Evolutionary conservation across 2,888 invertebrate genomes (phyloP), one percentile per base, ranked within the genome.

Genomic region (Apodemia hepburni): DNA sequence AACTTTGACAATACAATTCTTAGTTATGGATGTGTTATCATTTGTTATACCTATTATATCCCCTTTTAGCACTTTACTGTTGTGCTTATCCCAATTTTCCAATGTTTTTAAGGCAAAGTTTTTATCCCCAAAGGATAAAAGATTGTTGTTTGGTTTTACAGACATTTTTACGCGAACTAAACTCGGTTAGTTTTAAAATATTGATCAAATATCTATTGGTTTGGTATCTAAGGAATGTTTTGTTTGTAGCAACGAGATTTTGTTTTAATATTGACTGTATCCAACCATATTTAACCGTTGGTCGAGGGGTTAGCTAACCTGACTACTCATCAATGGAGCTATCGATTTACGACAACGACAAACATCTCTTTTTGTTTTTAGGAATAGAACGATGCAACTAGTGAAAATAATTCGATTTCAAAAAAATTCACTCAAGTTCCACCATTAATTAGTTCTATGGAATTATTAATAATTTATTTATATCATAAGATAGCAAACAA

Each of bases 1-100:
- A 0, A 90, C 89, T 76, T 90, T 90, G 1, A 90, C 73, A 9
- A 91, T 89, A 65, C 87, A 82, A 71, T 89, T 90, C 68, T 89
- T 89, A 0, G 87, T 90, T 17, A 84, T 82, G 0, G 87, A 82
- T 0, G 89, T 88, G 69, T 89, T 90, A 1, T 79, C 70, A 54
- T 90, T 87, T 0, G 88, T 90, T n/a, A 75, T 78, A 2, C 78
- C 76, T 15, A 90, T 85, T 12, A 90, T 88, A 22, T 87, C 87
- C 0, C 89, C 91, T 79, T 85, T 87, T 0, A 91, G 64, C 1
- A 90, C 77, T 17, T 75, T 68, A 67, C 74, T 71, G 66, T 90
- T 91, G 66, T 91, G 87, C 11, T 82, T 79, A 29, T 86, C 81
- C 90, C 91, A 91, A 60, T 82, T 78, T 59, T 77, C 73, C 6